Evolutionary conservation across 2,888 invertebrate species (phyloP), one percentile per base, ranked within the genome.

Genomic region (Coelopa pilipes): DNA sequence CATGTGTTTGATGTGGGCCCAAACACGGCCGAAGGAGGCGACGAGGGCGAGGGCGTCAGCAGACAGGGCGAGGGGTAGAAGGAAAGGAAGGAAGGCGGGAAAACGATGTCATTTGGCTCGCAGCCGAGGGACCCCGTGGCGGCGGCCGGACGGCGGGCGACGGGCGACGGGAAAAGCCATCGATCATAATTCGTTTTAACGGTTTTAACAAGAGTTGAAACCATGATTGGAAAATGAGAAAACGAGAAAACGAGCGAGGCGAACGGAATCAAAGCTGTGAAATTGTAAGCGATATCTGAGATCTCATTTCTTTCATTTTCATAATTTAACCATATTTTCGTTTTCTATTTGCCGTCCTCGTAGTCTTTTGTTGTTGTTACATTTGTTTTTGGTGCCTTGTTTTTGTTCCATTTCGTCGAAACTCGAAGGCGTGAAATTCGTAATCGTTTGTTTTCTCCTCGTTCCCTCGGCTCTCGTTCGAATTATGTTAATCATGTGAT

Each of bases 1-100:
- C 75, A 75, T 75, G 62, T 75, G 75, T 73, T 73, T 55, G 75
- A 75, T 75, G 59, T 47, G 67, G 59, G 60, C 59, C 57, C 13
- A 50, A 69, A 70, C 62, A 50, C 53, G 62, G 65, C 69, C 60
- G 49, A 13, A 47, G 12, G 13, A 55, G 24, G 57, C 72, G 73
- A 74, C 71, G 46, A 47, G 49, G 24, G 17, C 34, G 55, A 17
- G 11, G 24, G 24, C 53, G 34, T 47, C 21, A 47, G 17, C 55
- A 55, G 68, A 57, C 10, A 46, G 46, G 15, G 9, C 46, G 57
- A 50, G 19, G 7, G 13, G 21, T 5, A n/a, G 10, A 24, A 50
- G 15, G 21, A 50, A 49, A 67, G 24, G 7, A 67, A 13, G 9
- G 53, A 49, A 34, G 15, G 21, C 2, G 7, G 34, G 34, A 34